phyloP scores from a whole-genome alignment of 2,797 vertebrate genomes.

The Sebastes hopkinsi region DNA sequence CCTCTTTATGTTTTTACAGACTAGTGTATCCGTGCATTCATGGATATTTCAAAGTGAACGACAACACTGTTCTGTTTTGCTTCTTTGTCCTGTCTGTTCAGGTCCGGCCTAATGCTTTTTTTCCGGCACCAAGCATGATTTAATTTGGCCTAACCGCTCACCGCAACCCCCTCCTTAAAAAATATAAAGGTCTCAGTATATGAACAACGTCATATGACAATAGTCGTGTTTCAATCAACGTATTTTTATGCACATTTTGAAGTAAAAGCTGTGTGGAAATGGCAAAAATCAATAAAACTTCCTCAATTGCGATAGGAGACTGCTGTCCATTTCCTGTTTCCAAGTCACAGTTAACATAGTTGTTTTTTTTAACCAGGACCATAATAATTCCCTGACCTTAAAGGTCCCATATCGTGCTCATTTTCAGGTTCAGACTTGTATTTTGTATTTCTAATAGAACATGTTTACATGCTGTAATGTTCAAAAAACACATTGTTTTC shows the following conservation, averaged over 20 bases:
- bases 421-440: too few relatives aligned
- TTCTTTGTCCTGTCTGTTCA: not conserved
- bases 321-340: not conserved
- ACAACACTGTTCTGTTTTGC: not conserved
- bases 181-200: not conserved
- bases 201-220: not conserved
- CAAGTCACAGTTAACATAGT: too few relatives aligned
- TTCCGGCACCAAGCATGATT: not conserved
- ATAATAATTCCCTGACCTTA: too few relatives aligned
- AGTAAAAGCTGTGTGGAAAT: not conserved
- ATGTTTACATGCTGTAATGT: too few relatives aligned
- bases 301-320: not conserved
- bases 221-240: not conserved
- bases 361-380: too few relatives aligned
- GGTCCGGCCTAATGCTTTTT: not conserved
- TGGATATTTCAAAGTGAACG: not conserved
- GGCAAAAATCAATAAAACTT: not conserved
- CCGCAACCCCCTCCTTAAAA: not conserved
- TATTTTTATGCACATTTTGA: not conserved
- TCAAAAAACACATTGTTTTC: too few relatives aligned
- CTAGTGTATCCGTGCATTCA: constrained; percentile 13
- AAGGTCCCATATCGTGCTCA: too few relatives aligned
- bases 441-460: too few relatives aligned
- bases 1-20: constrained; percentile 9
- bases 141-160: not conserved